Conservation (phyloP, 2,797 vertebrate species). For the Hydrolagus colliei region DNA sequence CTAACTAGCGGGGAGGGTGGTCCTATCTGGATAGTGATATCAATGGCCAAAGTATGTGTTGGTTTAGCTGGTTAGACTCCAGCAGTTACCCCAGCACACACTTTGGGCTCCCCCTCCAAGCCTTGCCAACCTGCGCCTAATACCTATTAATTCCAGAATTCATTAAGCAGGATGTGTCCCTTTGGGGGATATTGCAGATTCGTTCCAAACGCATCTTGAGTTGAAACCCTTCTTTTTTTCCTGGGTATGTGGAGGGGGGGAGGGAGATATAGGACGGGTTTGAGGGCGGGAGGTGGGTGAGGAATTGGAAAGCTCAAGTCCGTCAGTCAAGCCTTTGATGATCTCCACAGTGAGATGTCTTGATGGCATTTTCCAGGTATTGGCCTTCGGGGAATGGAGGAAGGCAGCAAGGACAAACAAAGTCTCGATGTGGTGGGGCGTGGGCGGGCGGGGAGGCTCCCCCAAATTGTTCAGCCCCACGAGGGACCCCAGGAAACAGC, state of each 20-base stretch:
- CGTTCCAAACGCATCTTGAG: conserved; percentile 46
- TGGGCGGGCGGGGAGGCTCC: conserved; percentile 55
- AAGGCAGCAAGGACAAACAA: too few relatives aligned
- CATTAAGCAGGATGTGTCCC: neutral
- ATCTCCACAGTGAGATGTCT: conserved; percentile 78
- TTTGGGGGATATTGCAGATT: conserved; percentile 54
- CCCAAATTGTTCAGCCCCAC: conserved; percentile 67
- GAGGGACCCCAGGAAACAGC: conserved; percentile 85
- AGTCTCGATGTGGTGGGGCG: conserved; percentile 42
- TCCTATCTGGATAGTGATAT: too few relatives aligned
- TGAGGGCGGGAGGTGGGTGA: too few relatives aligned
- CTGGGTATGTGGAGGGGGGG: conserved; percentile 49
- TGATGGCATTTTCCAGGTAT: conserved; percentile 84
- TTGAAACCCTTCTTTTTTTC: conserved; percentile 40
- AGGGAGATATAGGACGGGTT: too few relatives aligned
- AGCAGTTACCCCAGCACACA: too few relatives aligned
- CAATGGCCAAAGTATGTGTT: conserved; percentile 30
- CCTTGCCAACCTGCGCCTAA: too few relatives aligned
- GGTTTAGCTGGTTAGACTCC: neutral
- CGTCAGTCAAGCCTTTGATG: conserved; percentile 61
- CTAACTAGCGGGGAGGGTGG: too few relatives aligned
- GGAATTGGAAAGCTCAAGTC: conserved; percentile 10
- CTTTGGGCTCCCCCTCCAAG: too few relatives aligned
- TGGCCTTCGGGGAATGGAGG: conserved; percentile 82
- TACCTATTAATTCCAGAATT: too few relatives aligned